Evolutionary conservation across 2,113 vertebrate species (phyloP).

Genomic region (Apaloderma vittatum): DNA sequence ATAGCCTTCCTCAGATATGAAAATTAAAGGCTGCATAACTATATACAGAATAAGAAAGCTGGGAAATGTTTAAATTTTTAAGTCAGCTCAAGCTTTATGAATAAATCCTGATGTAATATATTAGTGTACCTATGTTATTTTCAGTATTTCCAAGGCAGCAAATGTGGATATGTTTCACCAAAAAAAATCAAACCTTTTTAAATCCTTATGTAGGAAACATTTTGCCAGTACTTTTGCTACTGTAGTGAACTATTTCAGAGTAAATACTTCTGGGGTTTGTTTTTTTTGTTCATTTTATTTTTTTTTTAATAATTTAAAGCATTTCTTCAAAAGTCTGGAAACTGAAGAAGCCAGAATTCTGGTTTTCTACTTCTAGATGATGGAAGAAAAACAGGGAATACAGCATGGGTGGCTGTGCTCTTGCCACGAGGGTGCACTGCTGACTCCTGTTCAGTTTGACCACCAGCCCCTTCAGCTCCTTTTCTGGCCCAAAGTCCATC

Average conservation of each 20-base stretch:
- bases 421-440: not conserved
- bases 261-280: not conserved
- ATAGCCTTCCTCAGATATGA: not conserved
- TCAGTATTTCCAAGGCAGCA: not conserved
- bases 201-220: not conserved
- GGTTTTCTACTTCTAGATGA: not conserved
- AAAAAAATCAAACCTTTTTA: not conserved
- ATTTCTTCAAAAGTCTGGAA: not conserved
- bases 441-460: not conserved
- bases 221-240: not conserved
- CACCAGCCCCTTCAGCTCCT: not conserved
- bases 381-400: not conserved
- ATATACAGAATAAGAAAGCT: not conserved
- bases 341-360: not conserved
- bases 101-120: not conserved
- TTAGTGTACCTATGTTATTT: not conserved
- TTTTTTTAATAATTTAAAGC: not conserved
- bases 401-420: not conserved
- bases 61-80: not conserved
- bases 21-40: not conserved
- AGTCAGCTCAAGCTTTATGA: not conserved
- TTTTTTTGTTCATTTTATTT: not conserved
- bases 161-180: not conserved
- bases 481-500: not conserved
- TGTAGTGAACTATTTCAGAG: not conserved